Evolutionary conservation across 2,797 vertebrate genomes (phyloP).

Genomic region (Amazona finschi): DNA sequence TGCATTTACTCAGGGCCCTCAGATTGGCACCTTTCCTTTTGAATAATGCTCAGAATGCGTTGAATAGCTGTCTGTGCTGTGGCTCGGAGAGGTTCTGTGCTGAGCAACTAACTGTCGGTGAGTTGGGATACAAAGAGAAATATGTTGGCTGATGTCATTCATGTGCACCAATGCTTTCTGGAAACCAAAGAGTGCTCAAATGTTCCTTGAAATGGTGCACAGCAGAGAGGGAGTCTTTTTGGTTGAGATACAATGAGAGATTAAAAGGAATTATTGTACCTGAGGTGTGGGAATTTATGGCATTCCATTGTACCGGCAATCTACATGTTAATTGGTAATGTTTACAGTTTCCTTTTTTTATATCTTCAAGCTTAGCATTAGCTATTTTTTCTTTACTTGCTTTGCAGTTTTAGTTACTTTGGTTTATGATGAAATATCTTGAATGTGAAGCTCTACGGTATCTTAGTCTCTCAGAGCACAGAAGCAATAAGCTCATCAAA

Average conservation of each 20-base stretch:
- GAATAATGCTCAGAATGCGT: background rate
- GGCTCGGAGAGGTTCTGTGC: background rate
- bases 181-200: background rate
- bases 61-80: background rate
- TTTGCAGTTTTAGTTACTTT: constrained; percentile 18
- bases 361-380: constrained; percentile 5
- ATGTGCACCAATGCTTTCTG: background rate
- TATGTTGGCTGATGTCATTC: background rate
- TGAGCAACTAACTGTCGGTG: background rate
- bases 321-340: constrained; percentile 56
- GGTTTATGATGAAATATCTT: constrained; percentile 10
- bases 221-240: background rate
- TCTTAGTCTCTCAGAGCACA: constrained; percentile 3
- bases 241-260: background rate
- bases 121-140: background rate
- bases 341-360: constrained; percentile 33
- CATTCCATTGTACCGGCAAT: constrained; percentile 45
- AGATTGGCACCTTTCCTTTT: background rate
- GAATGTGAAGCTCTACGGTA: background rate
- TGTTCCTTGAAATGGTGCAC: background rate
- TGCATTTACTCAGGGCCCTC: background rate
- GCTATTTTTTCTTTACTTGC: constrained; percentile 1
- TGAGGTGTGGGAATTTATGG: constrained; percentile 27
- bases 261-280: constrained; percentile 38
- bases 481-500: constrained; percentile 13